Evolutionary conservation across 2,113 vertebrate genomes (phyloP).

Genomic region (Ellobius talpinus): DNA sequence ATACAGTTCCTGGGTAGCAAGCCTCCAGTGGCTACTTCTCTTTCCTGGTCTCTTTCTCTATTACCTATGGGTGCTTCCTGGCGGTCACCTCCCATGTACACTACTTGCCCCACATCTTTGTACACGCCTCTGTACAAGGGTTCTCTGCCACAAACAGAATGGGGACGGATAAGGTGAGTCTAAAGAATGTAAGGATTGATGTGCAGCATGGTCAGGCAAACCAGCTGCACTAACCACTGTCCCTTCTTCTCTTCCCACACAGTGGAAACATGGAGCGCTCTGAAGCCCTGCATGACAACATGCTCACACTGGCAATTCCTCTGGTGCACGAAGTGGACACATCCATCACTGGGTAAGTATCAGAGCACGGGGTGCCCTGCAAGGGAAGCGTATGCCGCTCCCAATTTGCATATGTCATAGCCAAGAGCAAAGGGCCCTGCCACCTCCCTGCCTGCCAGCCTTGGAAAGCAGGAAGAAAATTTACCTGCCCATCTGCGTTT

Average conservation of each 20-base stretch:
- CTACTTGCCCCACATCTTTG: rapidly evolving
- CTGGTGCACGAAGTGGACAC: constrained; percentile 97
- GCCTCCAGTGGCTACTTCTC: neutral
- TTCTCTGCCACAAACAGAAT: neutral
- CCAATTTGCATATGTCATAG: neutral
- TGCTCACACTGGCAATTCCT: constrained; percentile 90
- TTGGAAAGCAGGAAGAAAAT: constrained; percentile 60
- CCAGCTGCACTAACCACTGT: neutral
- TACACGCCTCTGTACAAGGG: neutral
- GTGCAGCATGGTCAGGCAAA: rapidly evolving
- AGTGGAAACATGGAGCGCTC: constrained; percentile 94
- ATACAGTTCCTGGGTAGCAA: rapidly evolving
- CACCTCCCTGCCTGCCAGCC: constrained; percentile 27
- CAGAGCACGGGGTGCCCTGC: neutral
- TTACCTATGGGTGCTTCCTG: too few relatives aligned
- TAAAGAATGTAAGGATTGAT: rapidly evolving
- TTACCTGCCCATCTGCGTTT: neutral
- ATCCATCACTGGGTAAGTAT: constrained; percentile 93
- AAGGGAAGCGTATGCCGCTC: constrained; percentile 43
- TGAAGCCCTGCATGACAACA: constrained; percentile 93
- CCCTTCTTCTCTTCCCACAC: constrained; percentile 65
- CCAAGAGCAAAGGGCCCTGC: constrained; percentile 39
- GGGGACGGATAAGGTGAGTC: rapidly evolving
- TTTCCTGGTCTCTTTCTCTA: neutral
- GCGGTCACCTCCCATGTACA: neutral